Base-by-base conservation (phyloP, 2,888 invertebrate genomes). In the Zonitis immaculata region DNA sequence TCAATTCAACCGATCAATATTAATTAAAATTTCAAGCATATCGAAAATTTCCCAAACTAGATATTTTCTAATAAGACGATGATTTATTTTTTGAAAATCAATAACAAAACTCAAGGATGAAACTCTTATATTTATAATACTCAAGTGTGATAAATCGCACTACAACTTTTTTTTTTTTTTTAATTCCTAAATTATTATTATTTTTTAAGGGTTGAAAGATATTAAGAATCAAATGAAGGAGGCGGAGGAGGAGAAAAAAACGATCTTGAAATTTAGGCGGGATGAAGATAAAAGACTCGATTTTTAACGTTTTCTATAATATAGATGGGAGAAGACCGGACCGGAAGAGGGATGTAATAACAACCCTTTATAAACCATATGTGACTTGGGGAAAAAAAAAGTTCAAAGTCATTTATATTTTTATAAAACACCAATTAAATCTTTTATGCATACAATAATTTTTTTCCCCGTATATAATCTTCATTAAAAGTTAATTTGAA, bases 271-370 rank as follows among this genome's bases (percentile, higher is more conserved):
- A 53, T 56, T 62, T 14, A 54, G 64, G 61, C 65, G 63, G 66
- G 62, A 64, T 60, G 61, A 63, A 66, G 64, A 66, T 65, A 64
- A 67, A 64, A 64, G 67, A 64, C 63, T 20, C 56, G 50, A 55
- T 61, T 62, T 65, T 59, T 59, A 54, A 46, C 55, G 56, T 52
- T 61, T 60, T 58, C 59, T 61, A 61, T 61, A n/a, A n/a, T n/a
- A n/a, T n/a, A n/a, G n/a, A n/a, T n/a, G n/a, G n/a, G 18, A 35
- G 39, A 20, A 39, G 18, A 18, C 39, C 20, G 51, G 56, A 60
- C 69, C 70, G 70, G 71, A 70, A 71, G 66, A 63, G 70, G 70
- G 70, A 68, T 69, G 68, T 70, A 70, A 70, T 71, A 70, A 71
- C 69, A 67, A 69, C 66, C 69, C 68, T 63, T 68, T 66, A 65